Evolutionary conservation across 2,113 vertebrate genomes (phyloP).

Genomic region (Pandion haliaetus): DNA sequence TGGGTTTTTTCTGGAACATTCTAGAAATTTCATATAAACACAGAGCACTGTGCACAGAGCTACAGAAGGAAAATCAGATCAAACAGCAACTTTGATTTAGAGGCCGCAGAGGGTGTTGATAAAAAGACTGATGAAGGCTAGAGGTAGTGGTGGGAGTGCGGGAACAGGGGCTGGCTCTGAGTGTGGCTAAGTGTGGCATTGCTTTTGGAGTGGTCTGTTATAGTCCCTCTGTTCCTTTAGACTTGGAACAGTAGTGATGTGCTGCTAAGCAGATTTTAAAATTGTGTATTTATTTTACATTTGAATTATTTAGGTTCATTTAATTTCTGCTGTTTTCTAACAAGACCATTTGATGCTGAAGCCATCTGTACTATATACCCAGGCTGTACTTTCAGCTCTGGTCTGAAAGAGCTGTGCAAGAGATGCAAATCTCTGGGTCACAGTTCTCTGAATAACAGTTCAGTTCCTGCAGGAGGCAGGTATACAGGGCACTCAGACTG

Average conservation of each 20-base stretch:
- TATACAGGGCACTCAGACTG: not conserved
- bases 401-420: not conserved
- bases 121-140: not conserved
- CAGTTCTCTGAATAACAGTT: not conserved
- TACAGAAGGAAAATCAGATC: not conserved
- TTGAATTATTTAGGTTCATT: not conserved
- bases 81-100: not conserved
- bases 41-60: not conserved
- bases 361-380: not conserved
- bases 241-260: not conserved
- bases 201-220: not conserved
- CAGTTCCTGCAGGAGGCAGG: not conserved
- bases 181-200: not conserved
- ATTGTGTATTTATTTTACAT: not conserved
- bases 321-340: not conserved
- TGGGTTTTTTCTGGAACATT: not conserved
- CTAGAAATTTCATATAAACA: not conserved
- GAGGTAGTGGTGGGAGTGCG: not conserved
- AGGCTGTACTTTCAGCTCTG: not conserved
- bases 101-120: not conserved
- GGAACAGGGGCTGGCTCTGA: not conserved
- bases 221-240: not conserved
- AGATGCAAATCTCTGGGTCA: not conserved
- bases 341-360: not conserved
- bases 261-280: not conserved